phyloP scores from a whole-genome alignment of 2,113 vertebrate species.

The Tinamus guttatus region DNA sequence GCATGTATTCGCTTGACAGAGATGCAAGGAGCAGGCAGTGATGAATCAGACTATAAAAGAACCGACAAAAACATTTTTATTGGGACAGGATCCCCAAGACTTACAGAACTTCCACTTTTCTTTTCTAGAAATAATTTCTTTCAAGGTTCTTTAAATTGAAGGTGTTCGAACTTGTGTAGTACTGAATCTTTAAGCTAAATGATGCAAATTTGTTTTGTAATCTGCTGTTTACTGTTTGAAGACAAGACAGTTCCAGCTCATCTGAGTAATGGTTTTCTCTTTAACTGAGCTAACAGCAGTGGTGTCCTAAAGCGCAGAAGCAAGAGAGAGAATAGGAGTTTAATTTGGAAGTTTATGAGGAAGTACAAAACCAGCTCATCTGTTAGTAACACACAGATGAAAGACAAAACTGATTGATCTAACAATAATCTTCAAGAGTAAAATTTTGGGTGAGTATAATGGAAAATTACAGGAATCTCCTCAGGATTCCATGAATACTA shows the following conservation, averaged over 20 bases:
- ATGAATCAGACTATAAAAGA: neutral
- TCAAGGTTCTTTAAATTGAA: neutral
- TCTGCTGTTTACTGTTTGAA: slow-evolving; percentile 33
- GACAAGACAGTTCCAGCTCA: neutral
- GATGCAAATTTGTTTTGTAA: slow-evolving; percentile 19
- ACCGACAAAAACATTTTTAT: neutral
- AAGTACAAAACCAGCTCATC: slow-evolving; percentile 64
- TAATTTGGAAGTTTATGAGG: slow-evolving; percentile 75
- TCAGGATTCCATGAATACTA: neutral
- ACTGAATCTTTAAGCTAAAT: slow-evolving; percentile 28
- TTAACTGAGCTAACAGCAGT: slow-evolving; percentile 31
- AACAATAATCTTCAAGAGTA: slow-evolving; percentile 29
- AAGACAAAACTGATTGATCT: slow-evolving; percentile 59
- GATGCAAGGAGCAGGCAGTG: neutral
- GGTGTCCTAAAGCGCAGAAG: slow-evolving; percentile 63
- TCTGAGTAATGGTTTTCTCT: slow-evolving; percentile 41
- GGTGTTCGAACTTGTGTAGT: neutral
- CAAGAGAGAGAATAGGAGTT: slow-evolving; percentile 61
- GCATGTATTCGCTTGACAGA: neutral
- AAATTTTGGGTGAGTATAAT: slow-evolving; percentile 45
- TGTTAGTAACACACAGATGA: slow-evolving; percentile 54
- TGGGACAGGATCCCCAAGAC: neutral
- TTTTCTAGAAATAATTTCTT: slow-evolving; percentile 21
- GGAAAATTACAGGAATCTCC: slow-evolving; percentile 34
- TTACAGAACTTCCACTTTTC: neutral